Base-by-base conservation (phyloP, 2,888 invertebrate genomes). In the Unio pictorum region DNA sequence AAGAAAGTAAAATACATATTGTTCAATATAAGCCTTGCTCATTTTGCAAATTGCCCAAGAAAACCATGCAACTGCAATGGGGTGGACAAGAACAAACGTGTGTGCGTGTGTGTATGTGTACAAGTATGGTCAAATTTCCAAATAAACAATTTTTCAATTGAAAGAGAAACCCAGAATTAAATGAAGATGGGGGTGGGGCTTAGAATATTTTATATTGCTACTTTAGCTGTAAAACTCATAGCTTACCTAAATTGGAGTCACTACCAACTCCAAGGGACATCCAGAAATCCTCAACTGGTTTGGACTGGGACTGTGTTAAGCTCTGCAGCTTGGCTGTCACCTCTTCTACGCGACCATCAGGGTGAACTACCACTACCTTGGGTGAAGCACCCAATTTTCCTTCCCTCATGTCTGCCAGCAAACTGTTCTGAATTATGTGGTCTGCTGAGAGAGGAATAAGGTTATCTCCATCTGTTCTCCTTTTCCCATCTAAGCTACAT, bases 331-430 rank as follows among this genome's bases (percentile, higher is more conserved):
- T 83, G 1, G 82, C 79, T 3, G 84, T 84, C 7, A 87, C 83
- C 67, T 87, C 87, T 64, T 87, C 87, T 15, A 86, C 80, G 4
- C 83, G 71, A 3, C 87, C 87, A 69, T 87, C 85, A 34, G 86
- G 86, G 62, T 87, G 87, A 11, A 87, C 87, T 60, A 87, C 84
- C 59, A 87, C 86, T n/a, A 87, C 85, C 68, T 86, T 85, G 1
- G 86, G 87, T 0, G 83, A 81, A n/a, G 82, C 75, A 1, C 86
- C 86, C 20, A 87, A 78, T 54, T 84, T 84, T 1, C 87, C 86
- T 18, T 83, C 84, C 58, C 82, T 80, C 78, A 84, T 81, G 62
- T 87, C 87, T 30, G 80, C 81, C 62, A 85, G 71, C 63, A 87
- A 66, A 64, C 84, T 81, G 34, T 81, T 83, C 67, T 87, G 84